phyloP scores from a whole-genome alignment of 2,113 vertebrate genomes.

The Gorsachius goisagi region DNA sequence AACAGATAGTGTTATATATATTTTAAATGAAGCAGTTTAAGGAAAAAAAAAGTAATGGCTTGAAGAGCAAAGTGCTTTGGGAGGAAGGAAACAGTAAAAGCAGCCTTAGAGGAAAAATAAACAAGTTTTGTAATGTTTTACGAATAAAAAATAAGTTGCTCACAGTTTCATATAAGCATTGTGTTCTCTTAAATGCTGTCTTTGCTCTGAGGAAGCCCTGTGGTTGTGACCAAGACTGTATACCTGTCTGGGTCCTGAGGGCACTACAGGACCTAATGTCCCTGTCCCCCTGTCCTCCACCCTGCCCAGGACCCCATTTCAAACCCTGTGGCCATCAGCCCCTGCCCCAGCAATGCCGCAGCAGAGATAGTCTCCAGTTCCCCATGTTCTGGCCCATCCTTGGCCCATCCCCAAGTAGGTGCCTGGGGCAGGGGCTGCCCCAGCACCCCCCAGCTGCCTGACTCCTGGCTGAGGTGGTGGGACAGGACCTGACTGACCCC shows the following conservation, averaged over 20 bases:
- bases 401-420: neutral
- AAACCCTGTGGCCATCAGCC: neutral
- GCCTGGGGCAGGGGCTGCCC: neutral
- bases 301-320: fast-evolving
- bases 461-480: neutral
- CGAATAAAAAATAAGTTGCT: neutral
- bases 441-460: fast-evolving
- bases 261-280: neutral
- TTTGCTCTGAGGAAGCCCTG: neutral
- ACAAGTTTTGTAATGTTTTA: neutral
- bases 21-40: neutral
- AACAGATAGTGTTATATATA: neutral
- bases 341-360: neutral
- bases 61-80: neutral
- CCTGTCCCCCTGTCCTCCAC: too few species aligned
- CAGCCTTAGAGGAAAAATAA: neutral
- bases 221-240: neutral
- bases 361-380: neutral
- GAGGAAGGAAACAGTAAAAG: neutral
- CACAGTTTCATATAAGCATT: neutral
- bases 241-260: fast-evolving
- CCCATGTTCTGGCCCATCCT: fast-evolving
- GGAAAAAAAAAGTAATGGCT: neutral
- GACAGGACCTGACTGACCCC: neutral
- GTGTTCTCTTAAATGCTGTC: neutral